phyloP scores from a whole-genome alignment of 1,140 invertebrate genomes.

The Laupala kohalensis region DNA sequence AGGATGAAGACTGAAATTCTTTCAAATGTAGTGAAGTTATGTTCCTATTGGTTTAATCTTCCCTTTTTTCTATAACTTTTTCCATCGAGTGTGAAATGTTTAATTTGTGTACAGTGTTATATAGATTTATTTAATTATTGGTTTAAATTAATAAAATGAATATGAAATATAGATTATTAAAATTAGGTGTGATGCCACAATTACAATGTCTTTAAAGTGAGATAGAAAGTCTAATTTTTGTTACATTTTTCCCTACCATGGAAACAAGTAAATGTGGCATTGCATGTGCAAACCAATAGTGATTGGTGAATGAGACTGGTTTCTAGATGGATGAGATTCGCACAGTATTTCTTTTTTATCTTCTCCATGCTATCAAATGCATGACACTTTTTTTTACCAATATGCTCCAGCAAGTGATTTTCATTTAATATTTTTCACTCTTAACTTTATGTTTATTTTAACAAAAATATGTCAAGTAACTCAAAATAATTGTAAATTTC shows the following conservation, averaged over 20 bases:
- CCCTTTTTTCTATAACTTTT: not conserved
- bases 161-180: not conserved
- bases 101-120: not conserved
- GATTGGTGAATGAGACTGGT: not conserved
- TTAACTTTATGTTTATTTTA: not conserved
- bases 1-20: constrained; percentile 48
- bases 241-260: too few species aligned
- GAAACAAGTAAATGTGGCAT: not conserved
- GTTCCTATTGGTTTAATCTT: not conserved
- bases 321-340: not conserved
- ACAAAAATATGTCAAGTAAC: not conserved
- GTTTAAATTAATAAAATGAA: not conserved
- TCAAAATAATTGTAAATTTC: not conserved
- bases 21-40: not conserved
- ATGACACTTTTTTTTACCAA: not conserved
- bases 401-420: not conserved
- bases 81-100: not conserved
- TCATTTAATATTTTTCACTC: not conserved
- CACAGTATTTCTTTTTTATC: not conserved
- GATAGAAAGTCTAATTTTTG: too few species aligned
- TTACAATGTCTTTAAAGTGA: too few species aligned
- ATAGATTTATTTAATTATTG: not conserved
- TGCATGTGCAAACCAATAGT: not conserved
- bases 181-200: not conserved
- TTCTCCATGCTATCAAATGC: not conserved